Evolutionary conservation across 1,140 invertebrate genomes (phyloP), one percentile per base, ranked within the genome.

Genomic region (Magallana gigas): DNA sequence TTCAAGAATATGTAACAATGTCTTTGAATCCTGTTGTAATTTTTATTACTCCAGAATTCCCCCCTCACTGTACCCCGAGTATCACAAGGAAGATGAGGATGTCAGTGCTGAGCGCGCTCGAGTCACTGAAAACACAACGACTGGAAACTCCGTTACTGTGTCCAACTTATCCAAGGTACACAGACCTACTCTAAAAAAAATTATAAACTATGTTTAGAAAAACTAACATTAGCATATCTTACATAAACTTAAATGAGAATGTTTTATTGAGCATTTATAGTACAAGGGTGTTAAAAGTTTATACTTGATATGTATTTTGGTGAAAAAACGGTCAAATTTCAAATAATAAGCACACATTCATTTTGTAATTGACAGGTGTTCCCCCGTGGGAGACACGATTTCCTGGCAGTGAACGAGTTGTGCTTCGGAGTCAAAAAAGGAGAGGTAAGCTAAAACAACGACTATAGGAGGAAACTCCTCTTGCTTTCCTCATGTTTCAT

Each of bases 341-440:
- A 48, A 48, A 48, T 48, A 48, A 48, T 48, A 48, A 48, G 36
- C 36, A 48, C 36, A 5, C 36, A 48, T 48, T 48, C 36, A 48
- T 48, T 36, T 11, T 76, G 7, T 76, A 29, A 29, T 29, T 76
- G 23, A 9, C 81, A 83, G 81, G 36, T 83, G 9, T 83, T 29
- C 16, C 8, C 9, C n/a, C 81, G 81, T 83, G 81, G 81, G 18
- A 0, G 57, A 57, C 48, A 83, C 8, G n/a, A 83, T n/a, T 83
- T 83, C 58, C 88, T 93, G 18, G 97, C 97, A 0, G 97, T 98
- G 0, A 96, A 97, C 86, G 95, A 96, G 71, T 90, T 98, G 1
- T 96, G 96, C 91, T 96, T 98, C 91, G 96, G 96, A 0, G 96
- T 98, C 0, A 95, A 96, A 84, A 94, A 95, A 59, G 97, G 97